Evolutionary conservation across 2,113 vertebrate genomes (phyloP).

Genomic region (Eudyptes chrysolophus): DNA sequence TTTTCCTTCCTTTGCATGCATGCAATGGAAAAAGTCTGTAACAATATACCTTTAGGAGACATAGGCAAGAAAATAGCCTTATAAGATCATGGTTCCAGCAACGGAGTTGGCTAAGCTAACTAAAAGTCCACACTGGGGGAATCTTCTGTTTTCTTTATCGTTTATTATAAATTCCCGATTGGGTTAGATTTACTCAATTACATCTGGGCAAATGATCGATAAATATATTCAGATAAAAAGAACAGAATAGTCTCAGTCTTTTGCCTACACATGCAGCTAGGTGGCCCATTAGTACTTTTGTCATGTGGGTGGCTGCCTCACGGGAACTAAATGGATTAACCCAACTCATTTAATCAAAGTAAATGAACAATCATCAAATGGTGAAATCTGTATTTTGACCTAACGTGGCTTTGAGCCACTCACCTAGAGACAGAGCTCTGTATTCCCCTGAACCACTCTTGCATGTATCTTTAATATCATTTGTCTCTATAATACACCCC

Average conservation of each 20-base stretch:
- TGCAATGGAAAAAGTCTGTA: not conserved
- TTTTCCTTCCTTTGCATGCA: not conserved
- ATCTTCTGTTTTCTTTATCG: not conserved
- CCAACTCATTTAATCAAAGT: not conserved
- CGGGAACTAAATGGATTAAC: not conserved
- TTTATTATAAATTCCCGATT: not conserved
- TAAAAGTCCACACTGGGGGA: not conserved
- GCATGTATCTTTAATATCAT: not conserved
- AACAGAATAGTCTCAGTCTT: not conserved
- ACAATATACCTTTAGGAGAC: not conserved
- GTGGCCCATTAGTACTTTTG: not conserved
- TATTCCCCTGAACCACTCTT: not conserved
- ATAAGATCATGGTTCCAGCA: not conserved
- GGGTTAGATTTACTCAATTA: not conserved
- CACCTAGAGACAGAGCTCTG: not conserved
- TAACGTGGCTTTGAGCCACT: not conserved
- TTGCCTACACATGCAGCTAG: not conserved
- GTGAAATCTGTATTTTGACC: not conserved
- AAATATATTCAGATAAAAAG: not conserved
- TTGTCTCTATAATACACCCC: not conserved
- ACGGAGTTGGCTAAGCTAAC: not conserved
- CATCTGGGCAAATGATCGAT: not conserved
- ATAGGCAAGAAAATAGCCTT: not conserved
- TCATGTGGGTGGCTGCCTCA: not conserved
- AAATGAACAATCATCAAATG: not conserved